Conservation (phyloP, 2,113 vertebrate species). For the Nestor notabilis region DNA sequence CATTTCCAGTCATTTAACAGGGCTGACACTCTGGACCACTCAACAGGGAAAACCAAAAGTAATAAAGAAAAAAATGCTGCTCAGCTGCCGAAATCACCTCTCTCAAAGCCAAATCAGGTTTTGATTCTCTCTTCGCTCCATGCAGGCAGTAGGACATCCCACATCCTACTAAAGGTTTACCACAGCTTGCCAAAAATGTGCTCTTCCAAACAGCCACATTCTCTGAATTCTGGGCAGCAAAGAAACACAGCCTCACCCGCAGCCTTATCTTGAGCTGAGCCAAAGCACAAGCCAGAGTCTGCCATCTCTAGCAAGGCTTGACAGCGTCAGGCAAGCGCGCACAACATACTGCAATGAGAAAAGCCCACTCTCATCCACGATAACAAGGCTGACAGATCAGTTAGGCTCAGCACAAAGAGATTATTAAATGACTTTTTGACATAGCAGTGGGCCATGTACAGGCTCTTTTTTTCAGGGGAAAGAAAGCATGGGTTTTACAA, state of each 20-base stretch:
- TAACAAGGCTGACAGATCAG: not conserved
- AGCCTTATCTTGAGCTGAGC: not conserved
- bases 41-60: not conserved
- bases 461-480: not conserved
- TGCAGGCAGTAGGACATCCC: not conserved
- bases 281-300: not conserved
- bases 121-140: not conserved
- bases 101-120: not conserved
- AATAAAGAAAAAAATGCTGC: not conserved
- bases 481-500: not conserved
- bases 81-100: not conserved
- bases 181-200: not conserved
- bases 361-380: not conserved
- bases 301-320: not conserved
- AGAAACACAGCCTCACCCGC: not conserved
- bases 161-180: not conserved
- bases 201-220: not conserved
- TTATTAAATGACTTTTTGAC: not conserved
- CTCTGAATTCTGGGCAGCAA: not conserved
- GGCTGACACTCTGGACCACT: not conserved
- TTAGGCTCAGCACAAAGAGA: not conserved
- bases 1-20: not conserved
- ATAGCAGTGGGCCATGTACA: accelerated
- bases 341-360: not conserved
- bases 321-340: accelerated